These are phyloP conservation scores for Phymastichus coffea DNA, from an alignment of 1,140 invertebrate genomes.

Conservation along the genomic window DNA sequence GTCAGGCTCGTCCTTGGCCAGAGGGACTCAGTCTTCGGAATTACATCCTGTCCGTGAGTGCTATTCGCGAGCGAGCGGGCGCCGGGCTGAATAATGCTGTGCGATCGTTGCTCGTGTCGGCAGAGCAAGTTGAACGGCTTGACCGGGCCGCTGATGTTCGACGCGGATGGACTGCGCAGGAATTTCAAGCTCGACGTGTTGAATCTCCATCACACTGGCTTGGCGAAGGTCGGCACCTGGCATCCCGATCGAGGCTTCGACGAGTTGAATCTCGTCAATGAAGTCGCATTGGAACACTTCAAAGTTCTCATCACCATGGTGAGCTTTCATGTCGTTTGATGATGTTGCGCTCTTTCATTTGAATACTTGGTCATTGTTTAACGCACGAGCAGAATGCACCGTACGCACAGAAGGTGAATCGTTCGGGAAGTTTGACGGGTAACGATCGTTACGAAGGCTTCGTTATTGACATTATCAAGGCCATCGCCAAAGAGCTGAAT, in stretches of 20 bases:
- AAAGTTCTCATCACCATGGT: conserved; percentile 82
- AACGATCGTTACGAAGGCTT: conserved; percentile 81
- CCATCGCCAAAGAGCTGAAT: conserved; percentile 67
- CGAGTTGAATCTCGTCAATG: conserved; percentile 52
- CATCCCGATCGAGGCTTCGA: conserved; percentile 52
- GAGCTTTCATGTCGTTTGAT: no score
- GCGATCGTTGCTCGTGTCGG: neutral
- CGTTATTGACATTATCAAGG: conserved; percentile 75
- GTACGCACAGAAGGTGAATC: conserved; percentile 80
- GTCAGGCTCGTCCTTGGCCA: conserved; percentile 59
- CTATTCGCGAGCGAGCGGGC: no score
- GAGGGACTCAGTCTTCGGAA: conserved; percentile 80
- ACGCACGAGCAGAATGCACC: conserved; percentile 67
- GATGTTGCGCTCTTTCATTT: conserved; percentile 29
- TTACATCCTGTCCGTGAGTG: conserved; percentile 72
- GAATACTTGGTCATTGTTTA: no score
- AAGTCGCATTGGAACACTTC: conserved; percentile 77
- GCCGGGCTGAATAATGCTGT: neutral
- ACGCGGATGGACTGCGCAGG: conserved; percentile 75
- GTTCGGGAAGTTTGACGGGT: conserved; percentile 64
- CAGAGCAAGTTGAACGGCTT: conserved; percentile 59
- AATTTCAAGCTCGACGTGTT: conserved; percentile 78
- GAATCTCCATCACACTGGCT: conserved; percentile 66
- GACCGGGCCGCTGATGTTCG: conserved; percentile 78
- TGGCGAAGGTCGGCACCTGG: conserved; percentile 74